phyloP scores from a whole-genome alignment of 2,113 vertebrate genomes.

The Sturnira hondurensis region DNA sequence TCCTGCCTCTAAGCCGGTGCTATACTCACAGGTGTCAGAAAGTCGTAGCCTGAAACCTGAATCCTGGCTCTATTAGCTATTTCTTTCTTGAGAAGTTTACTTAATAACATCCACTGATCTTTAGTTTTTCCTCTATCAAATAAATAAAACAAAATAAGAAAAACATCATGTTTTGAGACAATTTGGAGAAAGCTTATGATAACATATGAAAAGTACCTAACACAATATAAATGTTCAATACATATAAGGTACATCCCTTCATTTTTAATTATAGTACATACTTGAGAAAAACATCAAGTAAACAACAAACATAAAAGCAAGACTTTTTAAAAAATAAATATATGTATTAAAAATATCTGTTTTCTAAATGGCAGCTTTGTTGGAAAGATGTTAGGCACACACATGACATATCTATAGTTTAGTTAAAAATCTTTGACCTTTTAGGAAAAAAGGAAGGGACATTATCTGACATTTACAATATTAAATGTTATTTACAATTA shows the following conservation, averaged over 20 bases:
- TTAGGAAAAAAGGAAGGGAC: not conserved
- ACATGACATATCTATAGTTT: not conserved
- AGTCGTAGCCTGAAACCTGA: not conserved
- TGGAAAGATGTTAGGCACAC: not conserved
- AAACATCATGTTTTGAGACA: not conserved
- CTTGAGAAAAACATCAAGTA: not conserved
- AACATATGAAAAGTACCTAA: not conserved
- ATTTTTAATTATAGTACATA: not conserved
- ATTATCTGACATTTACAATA: not conserved
- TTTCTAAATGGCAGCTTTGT: not conserved
- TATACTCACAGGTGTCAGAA: not conserved
- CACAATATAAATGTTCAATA: not conserved
- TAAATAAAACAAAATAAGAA: not conserved
- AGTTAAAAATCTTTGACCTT: not conserved
- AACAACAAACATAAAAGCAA: not conserved
- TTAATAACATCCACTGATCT: not conserved
- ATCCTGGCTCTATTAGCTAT: too few relatives aligned
- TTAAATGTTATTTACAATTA: not conserved
- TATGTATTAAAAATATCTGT: not conserved
- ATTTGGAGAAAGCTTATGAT: not conserved
- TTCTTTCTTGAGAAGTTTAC: not conserved
- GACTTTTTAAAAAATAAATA: not conserved
- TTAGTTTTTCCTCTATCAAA: not conserved
- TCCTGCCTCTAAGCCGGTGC: not conserved
- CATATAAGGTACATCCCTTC: not conserved